Evolutionary conservation across 1,140 invertebrate species (phyloP), one percentile per base, ranked within the genome.

Genomic region (Venturia canescens): DNA sequence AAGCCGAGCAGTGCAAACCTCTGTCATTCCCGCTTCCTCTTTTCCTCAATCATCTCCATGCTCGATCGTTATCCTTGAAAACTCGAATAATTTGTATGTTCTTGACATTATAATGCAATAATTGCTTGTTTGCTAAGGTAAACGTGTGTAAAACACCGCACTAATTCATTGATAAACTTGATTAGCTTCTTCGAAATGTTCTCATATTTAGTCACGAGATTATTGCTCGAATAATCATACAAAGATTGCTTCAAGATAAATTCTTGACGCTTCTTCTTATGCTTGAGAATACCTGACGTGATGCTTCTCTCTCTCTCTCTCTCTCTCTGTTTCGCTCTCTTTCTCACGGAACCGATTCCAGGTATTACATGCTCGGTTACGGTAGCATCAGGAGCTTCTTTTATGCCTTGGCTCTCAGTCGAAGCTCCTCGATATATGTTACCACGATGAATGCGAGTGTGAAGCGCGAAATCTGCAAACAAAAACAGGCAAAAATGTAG

Each of bases 321-420:
- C 38, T 44, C 31, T 34, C 18, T n/a, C 21, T 63, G 3, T 11
- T 21, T 63, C 57, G 11, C 7, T 63, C 57, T 23, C 21, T 26
- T 21, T 63, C 57, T 63, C 57, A 3, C 21, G 57, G 21, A 63
- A 63, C 63, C 77, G 76, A 78, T 83, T 83, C 72, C 82, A 79
- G 78, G 82, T 81, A 83, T 81, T 83, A 83, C 82, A 83, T 81
- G 82, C 80, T 81, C 82, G 72, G 78, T 83, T 83, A 83, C 80
- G 77, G 81, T 75, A 70, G 78, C 75, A 77, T 34, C 75, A 26
- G 53, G 18, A 77, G 31, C n/a, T 74, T 76, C 77, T 79, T 76
- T 79, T 79, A 76, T 76, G 76, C 60, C 53, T 67, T 60, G 27
- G 16, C 9, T 57, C 70, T 75, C 15, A 3, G 29, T 29, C 31